Evolutionary conservation across 2,888 invertebrate genomes (phyloP).

Genomic region (Biston betularia): DNA sequence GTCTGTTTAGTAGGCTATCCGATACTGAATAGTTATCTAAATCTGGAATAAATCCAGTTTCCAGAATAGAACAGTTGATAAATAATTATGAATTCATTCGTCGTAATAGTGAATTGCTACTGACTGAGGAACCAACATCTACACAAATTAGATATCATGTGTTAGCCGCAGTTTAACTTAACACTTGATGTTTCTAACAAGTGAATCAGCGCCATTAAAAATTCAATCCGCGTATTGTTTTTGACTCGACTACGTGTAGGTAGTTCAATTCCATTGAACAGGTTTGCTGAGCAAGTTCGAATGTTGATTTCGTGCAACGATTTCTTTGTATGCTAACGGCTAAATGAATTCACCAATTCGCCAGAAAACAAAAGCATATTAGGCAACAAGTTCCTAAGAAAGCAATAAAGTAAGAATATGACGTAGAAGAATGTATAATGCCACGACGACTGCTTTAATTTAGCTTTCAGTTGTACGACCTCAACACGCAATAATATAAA

Average conservation of each 20-base stretch:
- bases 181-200: constrained; percentile 47
- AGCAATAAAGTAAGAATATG: not conserved
- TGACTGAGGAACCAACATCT: not conserved
- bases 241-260: constrained; percentile 49
- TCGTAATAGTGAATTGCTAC: not conserved
- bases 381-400: no score
- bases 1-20: not conserved
- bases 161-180: constrained; percentile 6
- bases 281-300: constrained; percentile 27
- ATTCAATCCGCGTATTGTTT: constrained; percentile 58
- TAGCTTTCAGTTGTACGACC: no score
- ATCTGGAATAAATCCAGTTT: not conserved
- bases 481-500: not conserved
- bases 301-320: constrained; percentile 18
- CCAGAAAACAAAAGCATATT: not conserved
- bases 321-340: constrained; percentile 15
- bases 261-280: constrained; percentile 33
- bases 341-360: not conserved
- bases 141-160: not conserved
- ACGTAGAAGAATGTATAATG: not conserved
- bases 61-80: not conserved
- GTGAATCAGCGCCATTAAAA: constrained; percentile 57
- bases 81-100: not conserved
- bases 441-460: not conserved
- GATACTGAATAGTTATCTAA: not conserved